Conservation (phyloP, 2,797 vertebrate genomes). For the Gastrophryne carolinensis region DNA sequence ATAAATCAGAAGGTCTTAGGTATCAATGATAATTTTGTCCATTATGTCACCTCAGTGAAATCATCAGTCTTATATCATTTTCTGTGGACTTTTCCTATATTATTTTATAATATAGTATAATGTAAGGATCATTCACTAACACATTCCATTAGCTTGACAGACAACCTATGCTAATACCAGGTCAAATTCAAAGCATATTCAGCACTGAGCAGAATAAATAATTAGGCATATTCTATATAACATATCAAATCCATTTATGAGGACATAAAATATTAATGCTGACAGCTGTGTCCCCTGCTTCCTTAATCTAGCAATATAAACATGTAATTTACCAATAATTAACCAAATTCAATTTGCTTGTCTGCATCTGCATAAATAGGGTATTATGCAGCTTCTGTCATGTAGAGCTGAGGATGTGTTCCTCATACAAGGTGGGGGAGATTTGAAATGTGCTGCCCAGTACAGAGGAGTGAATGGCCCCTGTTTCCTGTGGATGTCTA, state of each 20-base stretch:
- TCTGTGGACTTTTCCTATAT: neutral
- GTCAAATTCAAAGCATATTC: neutral
- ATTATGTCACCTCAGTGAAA: too few relatives aligned
- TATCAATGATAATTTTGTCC: too few relatives aligned
- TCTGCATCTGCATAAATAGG: neutral
- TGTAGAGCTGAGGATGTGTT: neutral
- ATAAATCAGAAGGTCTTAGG: too few relatives aligned
- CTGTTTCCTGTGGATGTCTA: too few relatives aligned
- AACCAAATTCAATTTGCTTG: constrained; percentile 14
- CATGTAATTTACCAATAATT: constrained; percentile 14
- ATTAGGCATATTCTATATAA: neutral
- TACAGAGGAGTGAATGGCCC: too few relatives aligned
- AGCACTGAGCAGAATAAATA: constrained; percentile 16
- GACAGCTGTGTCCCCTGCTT: neutral
- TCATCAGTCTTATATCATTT: neutral
- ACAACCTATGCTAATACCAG: constrained; percentile 27
- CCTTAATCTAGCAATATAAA: constrained; percentile 29
- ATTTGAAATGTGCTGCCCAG: neutral
- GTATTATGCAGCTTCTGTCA: neutral
- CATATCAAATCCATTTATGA: constrained; percentile 13
- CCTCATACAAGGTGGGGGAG: neutral
- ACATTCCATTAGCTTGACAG: constrained; percentile 11
- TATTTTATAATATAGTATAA: neutral
- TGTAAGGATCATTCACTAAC: neutral
- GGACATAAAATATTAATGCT: constrained; percentile 11